Evolutionary conservation across 2,113 vertebrate species (phyloP).

Genomic region (Cettia cetti): DNA sequence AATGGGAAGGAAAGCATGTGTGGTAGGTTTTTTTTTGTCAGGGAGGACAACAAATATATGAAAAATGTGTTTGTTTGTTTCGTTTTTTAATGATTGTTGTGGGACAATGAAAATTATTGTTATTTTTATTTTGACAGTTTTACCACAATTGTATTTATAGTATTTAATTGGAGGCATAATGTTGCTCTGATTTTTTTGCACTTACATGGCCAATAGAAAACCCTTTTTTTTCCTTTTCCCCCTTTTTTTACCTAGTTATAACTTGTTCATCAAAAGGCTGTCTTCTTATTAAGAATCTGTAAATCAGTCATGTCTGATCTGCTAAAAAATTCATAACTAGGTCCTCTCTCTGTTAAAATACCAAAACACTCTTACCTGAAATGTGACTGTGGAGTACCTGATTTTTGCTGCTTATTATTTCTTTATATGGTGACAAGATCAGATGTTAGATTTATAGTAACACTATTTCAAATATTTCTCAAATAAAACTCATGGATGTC

Average conservation of each 20-base stretch:
- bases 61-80: background rate
- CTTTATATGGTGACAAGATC: background rate
- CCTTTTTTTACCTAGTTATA: background rate
- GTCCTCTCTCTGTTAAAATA: background rate
- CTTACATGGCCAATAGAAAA: background rate
- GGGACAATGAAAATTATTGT: no score
- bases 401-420: background rate
- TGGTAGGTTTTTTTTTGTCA: background rate
- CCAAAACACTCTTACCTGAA: background rate
- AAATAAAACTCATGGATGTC: background rate
- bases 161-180: background rate
- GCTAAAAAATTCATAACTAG: background rate
- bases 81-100: background rate
- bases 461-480: background rate
- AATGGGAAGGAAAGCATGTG: background rate
- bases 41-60: background rate
- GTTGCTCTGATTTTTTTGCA: background rate
- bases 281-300: background rate
- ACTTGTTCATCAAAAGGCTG: background rate
- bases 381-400: background rate
- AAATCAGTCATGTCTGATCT: background rate
- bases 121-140: background rate
- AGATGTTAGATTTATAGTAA: background rate
- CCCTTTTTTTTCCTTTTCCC: rapidly evolving
- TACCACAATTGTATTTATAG: background rate